Conservation (phyloP, 2,888 invertebrate genomes). For the Polydrusus tereticollis region DNA sequence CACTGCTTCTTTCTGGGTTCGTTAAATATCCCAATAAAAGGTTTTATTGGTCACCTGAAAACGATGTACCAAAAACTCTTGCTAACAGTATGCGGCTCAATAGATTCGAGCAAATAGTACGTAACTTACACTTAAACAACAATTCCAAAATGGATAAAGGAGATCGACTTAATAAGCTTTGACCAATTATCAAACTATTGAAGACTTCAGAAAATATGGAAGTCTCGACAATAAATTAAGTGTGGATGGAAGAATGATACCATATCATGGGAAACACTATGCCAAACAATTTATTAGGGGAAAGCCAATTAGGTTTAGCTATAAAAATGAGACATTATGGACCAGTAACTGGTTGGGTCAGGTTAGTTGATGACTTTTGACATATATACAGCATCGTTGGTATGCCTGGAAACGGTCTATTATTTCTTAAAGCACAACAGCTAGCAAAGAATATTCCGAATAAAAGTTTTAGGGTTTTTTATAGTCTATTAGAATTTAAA, state of each 20-base stretch:
- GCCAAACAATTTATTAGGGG: slow-evolving; percentile 53
- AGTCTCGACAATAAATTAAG: slow-evolving; percentile 28
- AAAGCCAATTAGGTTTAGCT: slow-evolving; percentile 54
- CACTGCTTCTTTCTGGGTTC: slow-evolving; percentile 44
- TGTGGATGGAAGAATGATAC: slow-evolving; percentile 53
- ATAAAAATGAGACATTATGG: slow-evolving; percentile 54
- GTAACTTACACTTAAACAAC: slow-evolving; percentile 40
- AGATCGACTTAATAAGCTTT: slow-evolving; percentile 45
- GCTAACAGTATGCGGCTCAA: slow-evolving; percentile 39
- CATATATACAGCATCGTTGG: too few species aligned
- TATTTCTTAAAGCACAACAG: too few species aligned
- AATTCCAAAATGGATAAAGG: slow-evolving; percentile 31
- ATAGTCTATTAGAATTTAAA: too few species aligned
- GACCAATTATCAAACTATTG: slow-evolving; percentile 24
- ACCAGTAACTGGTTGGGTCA: slow-evolving; percentile 50
- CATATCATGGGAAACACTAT: slow-evolving; percentile 52
- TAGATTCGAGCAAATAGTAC: too few species aligned
- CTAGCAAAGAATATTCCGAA: too few species aligned
- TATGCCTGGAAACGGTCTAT: too few species aligned
- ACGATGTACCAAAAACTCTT: slow-evolving; percentile 43
- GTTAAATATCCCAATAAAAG: slow-evolving; percentile 48
- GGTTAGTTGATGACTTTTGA: too few species aligned
- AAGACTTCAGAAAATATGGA: slow-evolving; percentile 31
- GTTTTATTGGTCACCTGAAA: slow-evolving; percentile 40
- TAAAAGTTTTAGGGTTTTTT: too few species aligned